phyloP scores from a whole-genome alignment of 2,888 invertebrate species.

The Trissonchulus sp. region DNA sequence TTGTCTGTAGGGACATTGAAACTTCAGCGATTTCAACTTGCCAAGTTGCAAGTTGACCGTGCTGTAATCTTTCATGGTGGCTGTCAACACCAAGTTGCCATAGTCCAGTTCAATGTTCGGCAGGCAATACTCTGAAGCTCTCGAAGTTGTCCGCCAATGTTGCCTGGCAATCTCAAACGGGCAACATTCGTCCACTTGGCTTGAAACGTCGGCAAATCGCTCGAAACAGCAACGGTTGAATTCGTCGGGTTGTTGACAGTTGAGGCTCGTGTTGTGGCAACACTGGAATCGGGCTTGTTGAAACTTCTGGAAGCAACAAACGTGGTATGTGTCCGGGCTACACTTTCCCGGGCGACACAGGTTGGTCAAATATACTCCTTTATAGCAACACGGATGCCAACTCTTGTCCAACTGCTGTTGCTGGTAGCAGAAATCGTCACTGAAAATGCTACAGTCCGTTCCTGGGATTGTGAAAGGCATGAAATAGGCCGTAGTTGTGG shows the following conservation, averaged over 20 bases:
- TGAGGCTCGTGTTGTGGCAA: conserved; percentile 38
- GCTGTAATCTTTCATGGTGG: conserved; percentile 20
- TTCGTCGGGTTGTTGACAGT: conserved; percentile 40
- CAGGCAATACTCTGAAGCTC: conserved; percentile 47
- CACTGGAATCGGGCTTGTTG: conserved; percentile 47
- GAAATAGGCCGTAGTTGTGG: neutral
- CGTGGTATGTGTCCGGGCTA: conserved; percentile 43
- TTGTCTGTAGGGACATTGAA: conserved; percentile 40
- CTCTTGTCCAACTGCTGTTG: conserved; percentile 11
- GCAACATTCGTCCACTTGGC: conserved; percentile 29
- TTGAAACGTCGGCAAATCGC: conserved; percentile 39
- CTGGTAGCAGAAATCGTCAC: neutral
- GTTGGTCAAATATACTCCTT: conserved; percentile 47
- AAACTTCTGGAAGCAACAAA: conserved; percentile 51
- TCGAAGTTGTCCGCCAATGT: conserved; percentile 42
- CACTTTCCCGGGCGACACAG: conserved; percentile 46
- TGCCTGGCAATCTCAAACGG: conserved; percentile 36
- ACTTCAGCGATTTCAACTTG: conserved; percentile 39
- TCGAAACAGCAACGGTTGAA: conserved; percentile 48
- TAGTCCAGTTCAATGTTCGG: conserved; percentile 43
- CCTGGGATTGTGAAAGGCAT: conserved; percentile 10
- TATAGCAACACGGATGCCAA: conserved; percentile 47
- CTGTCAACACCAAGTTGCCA: conserved; percentile 36
- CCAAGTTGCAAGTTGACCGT: conserved; percentile 36
- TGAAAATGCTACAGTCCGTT: conserved; percentile 21